phyloP scores from a whole-genome alignment of 2,113 vertebrate species.

The Callithrix jacchus region DNA sequence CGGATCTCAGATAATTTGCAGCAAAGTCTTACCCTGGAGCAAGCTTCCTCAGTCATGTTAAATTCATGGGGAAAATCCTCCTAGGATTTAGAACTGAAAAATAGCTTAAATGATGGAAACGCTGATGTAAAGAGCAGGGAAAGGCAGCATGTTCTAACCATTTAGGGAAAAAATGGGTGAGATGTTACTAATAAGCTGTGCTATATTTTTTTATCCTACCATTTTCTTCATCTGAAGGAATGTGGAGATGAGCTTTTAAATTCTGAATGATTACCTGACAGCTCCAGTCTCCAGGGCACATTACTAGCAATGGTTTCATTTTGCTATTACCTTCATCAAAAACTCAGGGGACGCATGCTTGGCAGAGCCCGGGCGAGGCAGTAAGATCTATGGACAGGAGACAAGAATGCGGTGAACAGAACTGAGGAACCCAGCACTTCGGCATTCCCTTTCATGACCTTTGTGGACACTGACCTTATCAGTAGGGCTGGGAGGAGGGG shows the following conservation, averaged over 20 bases:
- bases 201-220: constrained; percentile 51
- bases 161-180: constrained; percentile 57
- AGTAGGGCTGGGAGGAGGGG: no score
- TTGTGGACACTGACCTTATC: background rate
- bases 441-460: background rate
- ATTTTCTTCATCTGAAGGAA: constrained; percentile 58
- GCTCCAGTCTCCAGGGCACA: constrained; percentile 38
- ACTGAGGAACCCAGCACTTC: background rate
- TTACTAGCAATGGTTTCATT: constrained; percentile 32
- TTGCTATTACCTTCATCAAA: constrained; percentile 41
- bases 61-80: constrained; percentile 74
- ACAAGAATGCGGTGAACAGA: background rate
- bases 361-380: background rate
- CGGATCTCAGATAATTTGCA: constrained; percentile 65
- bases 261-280: constrained; percentile 47
- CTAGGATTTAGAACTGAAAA: constrained; percentile 66
- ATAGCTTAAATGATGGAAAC: constrained; percentile 55
- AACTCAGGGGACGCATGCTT: background rate
- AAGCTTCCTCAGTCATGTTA: constrained; percentile 71
- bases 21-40: constrained; percentile 70
- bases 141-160: constrained; percentile 57
- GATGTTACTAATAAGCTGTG: constrained; percentile 48
- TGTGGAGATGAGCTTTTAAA: constrained; percentile 61
- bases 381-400: background rate
- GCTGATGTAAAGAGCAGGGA: constrained; percentile 5